Evolutionary conservation across 2,888 invertebrate species (phyloP), one percentile per base, ranked within the genome.

Genomic region (Dolichomitus sp.): DNA sequence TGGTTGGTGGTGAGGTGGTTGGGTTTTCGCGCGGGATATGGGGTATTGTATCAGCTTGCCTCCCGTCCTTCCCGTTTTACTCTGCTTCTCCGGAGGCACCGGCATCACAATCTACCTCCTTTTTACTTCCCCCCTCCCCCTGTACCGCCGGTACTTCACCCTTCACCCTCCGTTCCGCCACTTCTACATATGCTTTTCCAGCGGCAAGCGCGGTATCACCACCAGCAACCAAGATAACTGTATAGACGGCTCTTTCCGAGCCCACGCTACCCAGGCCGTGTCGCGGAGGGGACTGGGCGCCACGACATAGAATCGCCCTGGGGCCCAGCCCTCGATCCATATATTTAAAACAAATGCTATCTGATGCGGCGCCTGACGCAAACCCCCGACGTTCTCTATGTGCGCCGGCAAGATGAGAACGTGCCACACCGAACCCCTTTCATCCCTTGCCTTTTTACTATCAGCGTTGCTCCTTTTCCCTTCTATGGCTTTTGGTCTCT

Each of bases 341-440:
- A 93, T 92, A 93, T 93, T 93, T 93, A 92, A 93, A 93, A 93
- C 93, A 93, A 93, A 93, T 93, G 92, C 91, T 92, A 93, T 93
- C 92, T 92, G 93, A 93, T 93, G 91, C 91, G 88, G 89, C 90
- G 89, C 87, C 89, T 92, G 90, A 90, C 91, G 92, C 92, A 89
- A 91, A 74, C 12, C 54, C 54, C 37, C 23, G 37, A 6, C 65
- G 59, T 48, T 57, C 40, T 59, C 59, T 19, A n/a, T 54, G 14
- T 19, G n/a, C n/a, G n/a, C n/a, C n/a, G 89, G 89, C 89, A 89
- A 91, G 90, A 92, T 90, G 92, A 90, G 89, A 89, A 90, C 90
- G 85, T 87, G 85, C 89, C 86, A 33, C 59, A 40, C 37, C n/a
- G 61, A 86, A 86, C 86, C 87, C 88, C 87, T 87, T 88, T 86